Base-by-base conservation (phyloP, 2,797 vertebrate genomes). In the Paedocypris micromegethes region DNA sequence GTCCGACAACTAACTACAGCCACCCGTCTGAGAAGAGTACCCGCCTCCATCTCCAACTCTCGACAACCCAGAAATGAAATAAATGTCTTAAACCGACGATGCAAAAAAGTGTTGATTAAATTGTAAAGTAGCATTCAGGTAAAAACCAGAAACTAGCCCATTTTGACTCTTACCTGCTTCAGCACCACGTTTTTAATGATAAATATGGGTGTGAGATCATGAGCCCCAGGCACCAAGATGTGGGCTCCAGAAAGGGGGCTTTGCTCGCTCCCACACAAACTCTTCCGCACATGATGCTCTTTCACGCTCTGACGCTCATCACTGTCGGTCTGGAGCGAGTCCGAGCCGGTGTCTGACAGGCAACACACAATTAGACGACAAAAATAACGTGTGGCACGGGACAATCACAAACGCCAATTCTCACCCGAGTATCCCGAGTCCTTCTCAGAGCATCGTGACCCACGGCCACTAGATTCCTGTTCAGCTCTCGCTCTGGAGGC, bases 341-440 rank as follows among this genome's bases (percentile, higher is more conserved):
- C 88, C 23, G 88, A 88, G 39, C 82, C 72, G 0, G 80, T 77
- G 70, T 88, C 88, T 88, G 46, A 44, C 37, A 5, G 3, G 9
- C 9, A 60, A 6, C 23, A 23, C 23, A 23, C 23, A 23, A 23
- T 23, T 23, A 23, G 23, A 23, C 23, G 1, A 23, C 23, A 23
- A 23, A 23, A 23, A 23, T 23, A 23, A 23, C 23, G 23, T 23
- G 23, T 23, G 23, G 23, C 23, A 23, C 23, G 23, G 23, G 23
- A 23, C 23, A 23, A 23, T 23, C 23, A 57, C 39, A 56, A 3
- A 56, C 6, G n/a, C 45, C 23, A 23, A 9, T 48, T 72, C 81
- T 83, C 67, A 90, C 89, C 89, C 44, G 89, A 90, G 73, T 80
- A 90, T 6, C 89, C 89, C 0, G 89, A 90, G 74, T 90, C 89